A percentile compares a stretch with the other conserved stretches of the same genome.
phyloP scores from a whole-genome alignment of 2,888 invertebrate species.

The Euspilapteryx auroguttella region DNA sequence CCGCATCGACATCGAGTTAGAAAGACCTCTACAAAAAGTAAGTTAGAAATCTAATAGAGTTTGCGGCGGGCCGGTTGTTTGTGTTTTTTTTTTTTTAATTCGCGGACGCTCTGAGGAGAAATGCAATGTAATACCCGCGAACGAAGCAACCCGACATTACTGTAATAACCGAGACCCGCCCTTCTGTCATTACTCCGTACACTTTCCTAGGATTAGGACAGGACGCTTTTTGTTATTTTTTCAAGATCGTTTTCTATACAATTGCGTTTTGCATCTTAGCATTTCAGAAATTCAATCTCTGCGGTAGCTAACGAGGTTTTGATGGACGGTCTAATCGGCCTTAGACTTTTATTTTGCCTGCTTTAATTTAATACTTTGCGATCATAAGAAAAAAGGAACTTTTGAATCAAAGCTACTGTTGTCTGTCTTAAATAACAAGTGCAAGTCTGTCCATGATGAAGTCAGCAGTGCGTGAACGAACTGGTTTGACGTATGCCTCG shows the following conservation, averaged over 20 bases:
- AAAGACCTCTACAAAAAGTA: constrained; percentile 50
- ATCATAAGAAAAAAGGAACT: constrained; percentile 1
- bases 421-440: no score
- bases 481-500: constrained; percentile 16
- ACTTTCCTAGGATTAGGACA: constrained; percentile 35
- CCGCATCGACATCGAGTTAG: constrained; percentile 48
- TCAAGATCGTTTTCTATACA: constrained; percentile 23
- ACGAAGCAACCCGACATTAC: constrained; percentile 51
- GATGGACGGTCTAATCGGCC: constrained; percentile 11
- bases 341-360: constrained; percentile 8
- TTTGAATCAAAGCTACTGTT: constrained; percentile 1
- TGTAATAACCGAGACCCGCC: constrained; percentile 49
- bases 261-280: constrained; percentile 18
- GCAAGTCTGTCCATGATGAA: no score
- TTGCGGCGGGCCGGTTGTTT: constrained; percentile 52
- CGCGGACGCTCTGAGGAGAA: constrained; percentile 31
- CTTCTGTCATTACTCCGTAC: constrained; percentile 51
- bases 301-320: constrained; percentile 14
- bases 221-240: constrained; percentile 25
- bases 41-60: constrained; percentile 55
- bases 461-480: constrained; percentile 18
- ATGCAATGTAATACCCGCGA: constrained; percentile 48
- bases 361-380: constrained; percentile 7
- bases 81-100: constrained; percentile 44
- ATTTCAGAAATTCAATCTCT: constrained; percentile 8